Percentiles rank a stretch among this genome's conserved stretches.
phyloP scores from a whole-genome alignment of 2,888 invertebrate species.

The Sphaeridia pumilis region DNA sequence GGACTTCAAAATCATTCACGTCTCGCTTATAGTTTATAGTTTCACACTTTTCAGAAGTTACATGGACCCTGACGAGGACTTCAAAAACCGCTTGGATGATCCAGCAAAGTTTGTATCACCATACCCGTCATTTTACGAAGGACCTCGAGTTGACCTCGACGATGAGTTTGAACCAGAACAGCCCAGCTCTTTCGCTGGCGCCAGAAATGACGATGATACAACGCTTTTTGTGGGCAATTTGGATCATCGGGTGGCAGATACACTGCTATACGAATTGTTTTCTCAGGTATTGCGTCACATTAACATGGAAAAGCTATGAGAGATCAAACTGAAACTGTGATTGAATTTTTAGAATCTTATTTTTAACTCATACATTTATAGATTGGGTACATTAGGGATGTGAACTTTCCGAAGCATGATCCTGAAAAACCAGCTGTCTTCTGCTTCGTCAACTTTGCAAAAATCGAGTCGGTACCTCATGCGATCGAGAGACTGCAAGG shows the following conservation, averaged over 20 bases:
- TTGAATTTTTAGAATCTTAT: background rate
- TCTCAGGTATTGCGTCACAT: slow-evolving; percentile 5
- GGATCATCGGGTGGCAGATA: slow-evolving; percentile 7
- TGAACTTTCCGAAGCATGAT: slow-evolving; percentile 6
- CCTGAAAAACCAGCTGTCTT: background rate
- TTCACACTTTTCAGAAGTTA: no score
- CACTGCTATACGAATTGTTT: slow-evolving; percentile 10
- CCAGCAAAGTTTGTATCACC: slow-evolving; percentile 5
- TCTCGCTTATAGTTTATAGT: no score
- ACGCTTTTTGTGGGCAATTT: slow-evolving; percentile 10
- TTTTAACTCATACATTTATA: background rate
- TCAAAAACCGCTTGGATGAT: slow-evolving; percentile 8
- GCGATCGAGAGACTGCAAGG: slow-evolving; percentile 9
- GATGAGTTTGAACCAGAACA: background rate
- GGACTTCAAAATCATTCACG: no score
- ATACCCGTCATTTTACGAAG: slow-evolving; percentile 12
- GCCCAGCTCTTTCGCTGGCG: background rate
- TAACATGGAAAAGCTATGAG: background rate
- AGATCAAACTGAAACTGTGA: background rate
- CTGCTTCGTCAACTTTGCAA: slow-evolving; percentile 11
- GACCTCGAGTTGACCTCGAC: slow-evolving; percentile 2
- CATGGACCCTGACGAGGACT: no score
- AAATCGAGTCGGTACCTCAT: slow-evolving; percentile 7
- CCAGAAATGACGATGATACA: slow-evolving; percentile 2
- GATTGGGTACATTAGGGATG: slow-evolving; percentile 8